A percentile compares a stretch with the other conserved stretches of the same genome.
Conservation (phyloP, 2,113 vertebrate genomes). For the Elachura formosa region DNA sequence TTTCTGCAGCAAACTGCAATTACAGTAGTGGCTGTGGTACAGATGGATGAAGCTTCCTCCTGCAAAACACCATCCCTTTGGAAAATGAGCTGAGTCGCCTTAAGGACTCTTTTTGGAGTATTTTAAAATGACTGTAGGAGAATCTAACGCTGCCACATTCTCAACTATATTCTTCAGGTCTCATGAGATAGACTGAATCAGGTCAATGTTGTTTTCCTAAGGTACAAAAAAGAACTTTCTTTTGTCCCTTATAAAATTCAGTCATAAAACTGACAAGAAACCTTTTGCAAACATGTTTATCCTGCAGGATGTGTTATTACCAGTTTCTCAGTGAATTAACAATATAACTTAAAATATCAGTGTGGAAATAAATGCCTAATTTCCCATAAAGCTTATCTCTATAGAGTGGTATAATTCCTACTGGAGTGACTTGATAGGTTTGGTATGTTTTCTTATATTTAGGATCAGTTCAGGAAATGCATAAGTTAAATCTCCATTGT, state of each 20-base stretch:
- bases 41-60: neutral
- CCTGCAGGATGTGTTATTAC: neutral
- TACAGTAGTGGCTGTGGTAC: neutral
- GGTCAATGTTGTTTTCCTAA: neutral
- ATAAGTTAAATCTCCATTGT: neutral
- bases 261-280: neutral
- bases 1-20: neutral
- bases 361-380: neutral
- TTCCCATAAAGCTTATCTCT: neutral
- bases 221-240: neutral
- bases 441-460: neutral
- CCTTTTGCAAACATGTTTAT: neutral
- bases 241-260: neutral
- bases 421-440: neutral
- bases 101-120: neutral
- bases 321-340: neutral
- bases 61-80: neutral
- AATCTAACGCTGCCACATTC: neutral
- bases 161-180: neutral
- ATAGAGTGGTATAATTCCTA: neutral
- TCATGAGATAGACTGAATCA: neutral
- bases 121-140: neutral
- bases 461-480: neutral
- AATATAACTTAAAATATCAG: neutral
- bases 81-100: neutral